Evolutionary conservation across 2,797 vertebrate genomes (phyloP), one percentile per base, ranked within the genome.

Genomic region (Ceryle rudis): DNA sequence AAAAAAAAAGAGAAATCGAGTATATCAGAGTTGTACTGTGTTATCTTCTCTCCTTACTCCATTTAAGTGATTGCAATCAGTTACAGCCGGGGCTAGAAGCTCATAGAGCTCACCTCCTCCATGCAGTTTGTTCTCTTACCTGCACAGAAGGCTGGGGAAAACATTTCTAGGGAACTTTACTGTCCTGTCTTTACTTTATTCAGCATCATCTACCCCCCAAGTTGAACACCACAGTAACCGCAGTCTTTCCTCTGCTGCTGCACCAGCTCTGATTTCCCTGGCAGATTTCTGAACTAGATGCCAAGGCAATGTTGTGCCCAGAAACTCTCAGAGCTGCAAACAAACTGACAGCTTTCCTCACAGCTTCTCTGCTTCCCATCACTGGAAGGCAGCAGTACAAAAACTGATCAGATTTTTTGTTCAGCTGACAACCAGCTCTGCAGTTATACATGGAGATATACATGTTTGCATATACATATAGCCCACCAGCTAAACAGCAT

Each of bases 271-370:
- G 25, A 35, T 80, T 52, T 79, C 66, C 75, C 41, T 31, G 26
- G 55, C 80, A 77, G 65, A 60, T 73, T 90, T 64, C 83, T 42
- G 39, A 69, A 31, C n/a, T 10, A 9, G 65, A 18, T 77, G 83
- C 74, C 91, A 88, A 75, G 86, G 26, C 28, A 70, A 54, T 26
- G 55, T 49, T 67, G 58, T 69, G 79, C 49, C 87, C 83, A 78
- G 80, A 57, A 77, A 47, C 23, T 58, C 57, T 46, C 39, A 29
- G 35, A 67, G 70, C 70, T 60, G 60, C 70, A 77, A 65, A 60
- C 65, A 73, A 29, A 39, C 33, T 9, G 70, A 37, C 86, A 95
- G 78, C 47, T 67, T 86, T 61, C 77, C 81, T 79, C 28, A 0
- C 39, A 26, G 31, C 44, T 70, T 28, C 57, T 6, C 35, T 46